Percentiles rank a stretch among this genome's conserved stretches.
Evolutionary conservation across 2,113 vertebrate species (phyloP).

Genomic region (Thalassarche chlororhynchos): DNA sequence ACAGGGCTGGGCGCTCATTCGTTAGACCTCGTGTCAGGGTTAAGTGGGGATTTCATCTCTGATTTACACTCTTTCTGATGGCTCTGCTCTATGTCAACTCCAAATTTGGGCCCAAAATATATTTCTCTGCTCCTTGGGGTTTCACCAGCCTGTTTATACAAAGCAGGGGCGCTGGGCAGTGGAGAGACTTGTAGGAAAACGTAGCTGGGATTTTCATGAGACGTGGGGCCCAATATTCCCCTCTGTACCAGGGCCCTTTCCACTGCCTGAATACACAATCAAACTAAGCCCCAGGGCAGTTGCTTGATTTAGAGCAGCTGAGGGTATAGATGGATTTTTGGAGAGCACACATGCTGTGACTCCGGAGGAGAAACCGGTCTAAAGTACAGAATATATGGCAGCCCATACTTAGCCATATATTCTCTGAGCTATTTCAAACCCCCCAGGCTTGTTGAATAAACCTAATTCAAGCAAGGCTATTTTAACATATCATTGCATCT

Average conservation of each 20-base stretch:
- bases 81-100: neutral
- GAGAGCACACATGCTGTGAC: neutral
- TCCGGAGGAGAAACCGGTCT: neutral
- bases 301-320: slow-evolving; percentile 26
- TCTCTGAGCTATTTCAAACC: neutral
- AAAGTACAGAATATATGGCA: neutral
- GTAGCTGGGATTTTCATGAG: neutral
- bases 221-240: neutral
- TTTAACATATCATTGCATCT: neutral
- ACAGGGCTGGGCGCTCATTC: neutral
- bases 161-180: neutral
- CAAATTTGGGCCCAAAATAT: neutral
- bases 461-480: neutral
- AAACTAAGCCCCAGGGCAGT: neutral
- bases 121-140: neutral
- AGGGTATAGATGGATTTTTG: neutral
- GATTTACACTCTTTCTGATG: slow-evolving; percentile 17
- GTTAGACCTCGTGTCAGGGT: neutral
- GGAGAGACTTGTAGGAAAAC: neutral
- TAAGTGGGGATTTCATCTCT: slow-evolving; percentile 1
- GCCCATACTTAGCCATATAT: neutral
- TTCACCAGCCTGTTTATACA: slow-evolving; percentile 3
- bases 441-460: neutral
- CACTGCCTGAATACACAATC: neutral
- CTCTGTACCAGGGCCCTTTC: neutral